These are phyloP conservation scores for Auanema sp. DNA, from an alignment of 2,888 invertebrate species.

Conservation along the genomic window DNA sequence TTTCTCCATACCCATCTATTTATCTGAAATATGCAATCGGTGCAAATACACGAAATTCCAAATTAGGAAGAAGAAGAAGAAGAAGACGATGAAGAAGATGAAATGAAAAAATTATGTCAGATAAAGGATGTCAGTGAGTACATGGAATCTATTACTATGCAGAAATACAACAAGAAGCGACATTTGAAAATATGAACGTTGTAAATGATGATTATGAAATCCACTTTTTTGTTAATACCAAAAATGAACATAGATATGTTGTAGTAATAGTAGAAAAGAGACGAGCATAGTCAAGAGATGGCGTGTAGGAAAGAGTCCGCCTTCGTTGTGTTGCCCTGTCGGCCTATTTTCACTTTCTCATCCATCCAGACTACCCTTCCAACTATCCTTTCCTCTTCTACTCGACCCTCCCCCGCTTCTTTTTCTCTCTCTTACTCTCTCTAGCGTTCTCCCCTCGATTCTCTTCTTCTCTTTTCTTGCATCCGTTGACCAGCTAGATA, in stretches of 20 bases:
- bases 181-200: neutral
- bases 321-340: constrained; percentile 12
- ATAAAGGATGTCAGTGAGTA: neutral
- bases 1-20: constrained; percentile 38
- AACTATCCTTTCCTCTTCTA: too few relatives aligned
- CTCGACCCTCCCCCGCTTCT: too few relatives aligned
- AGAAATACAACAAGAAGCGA: constrained; percentile 8
- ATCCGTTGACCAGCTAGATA: too few relatives aligned
- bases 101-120: neutral
- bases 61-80: too few relatives aligned
- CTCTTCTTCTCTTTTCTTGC: neutral
- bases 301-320: constrained; percentile 6
- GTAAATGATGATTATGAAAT: neutral
- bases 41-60: too few relatives aligned
- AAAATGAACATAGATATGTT: neutral
- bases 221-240: neutral
- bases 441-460: neutral
- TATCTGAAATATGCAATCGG: too few relatives aligned
- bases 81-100: too few relatives aligned
- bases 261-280: neutral
- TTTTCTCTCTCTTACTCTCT: too few relatives aligned
- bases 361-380: neutral
- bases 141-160: constrained; percentile 1
- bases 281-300: constrained; percentile 5
- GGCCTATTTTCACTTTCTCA: constrained; percentile 23